Evolutionary conservation across 2,888 invertebrate genomes (phyloP).

Genomic region (Prosopocoilus inquinatus): DNA sequence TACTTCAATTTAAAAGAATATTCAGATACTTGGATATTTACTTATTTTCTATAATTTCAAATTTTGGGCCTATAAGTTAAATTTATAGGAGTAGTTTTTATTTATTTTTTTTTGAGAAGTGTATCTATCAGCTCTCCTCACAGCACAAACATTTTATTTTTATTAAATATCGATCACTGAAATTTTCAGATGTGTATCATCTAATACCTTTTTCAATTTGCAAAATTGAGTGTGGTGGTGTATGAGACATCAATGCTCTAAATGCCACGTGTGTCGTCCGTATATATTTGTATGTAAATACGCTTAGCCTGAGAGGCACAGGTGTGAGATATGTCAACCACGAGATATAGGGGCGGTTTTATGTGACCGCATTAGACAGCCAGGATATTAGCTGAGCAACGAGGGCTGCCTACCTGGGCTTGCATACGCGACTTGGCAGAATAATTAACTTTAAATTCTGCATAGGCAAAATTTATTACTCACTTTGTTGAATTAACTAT

Average conservation of each 20-base stretch:
- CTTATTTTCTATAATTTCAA: too few species aligned
- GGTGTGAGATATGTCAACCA: conserved; percentile 52
- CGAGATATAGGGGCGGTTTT: conserved; percentile 48
- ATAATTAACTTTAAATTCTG: too few species aligned
- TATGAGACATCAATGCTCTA: conserved; percentile 40
- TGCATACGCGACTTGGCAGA: background rate
- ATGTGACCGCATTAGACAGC: conserved; percentile 46
- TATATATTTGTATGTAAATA: conserved; percentile 52
- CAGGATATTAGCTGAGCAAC: conserved; percentile 22
- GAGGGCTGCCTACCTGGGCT: conserved; percentile 14
- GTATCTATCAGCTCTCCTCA: too few species aligned
- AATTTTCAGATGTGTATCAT: conserved; percentile 24
- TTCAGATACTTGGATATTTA: background rate
- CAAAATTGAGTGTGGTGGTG: conserved; percentile 38
- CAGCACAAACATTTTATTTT: conserved; percentile 6
- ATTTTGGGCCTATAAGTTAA: too few species aligned
- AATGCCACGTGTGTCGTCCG: conserved; percentile 40
- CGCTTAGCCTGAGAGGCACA: conserved; percentile 46
- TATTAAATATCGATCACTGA: conserved; percentile 8
- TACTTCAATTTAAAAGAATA: too few species aligned
- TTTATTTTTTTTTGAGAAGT: too few species aligned
- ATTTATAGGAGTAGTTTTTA: too few species aligned
- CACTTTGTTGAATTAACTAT: too few species aligned
- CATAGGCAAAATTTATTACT: too few species aligned
- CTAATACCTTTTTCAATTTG: conserved; percentile 47